Percentiles rank a stretch among this genome's conserved stretches.
Evolutionary conservation across 1,140 invertebrate species (phyloP).

Genomic region (Trichonephila clavata): DNA sequence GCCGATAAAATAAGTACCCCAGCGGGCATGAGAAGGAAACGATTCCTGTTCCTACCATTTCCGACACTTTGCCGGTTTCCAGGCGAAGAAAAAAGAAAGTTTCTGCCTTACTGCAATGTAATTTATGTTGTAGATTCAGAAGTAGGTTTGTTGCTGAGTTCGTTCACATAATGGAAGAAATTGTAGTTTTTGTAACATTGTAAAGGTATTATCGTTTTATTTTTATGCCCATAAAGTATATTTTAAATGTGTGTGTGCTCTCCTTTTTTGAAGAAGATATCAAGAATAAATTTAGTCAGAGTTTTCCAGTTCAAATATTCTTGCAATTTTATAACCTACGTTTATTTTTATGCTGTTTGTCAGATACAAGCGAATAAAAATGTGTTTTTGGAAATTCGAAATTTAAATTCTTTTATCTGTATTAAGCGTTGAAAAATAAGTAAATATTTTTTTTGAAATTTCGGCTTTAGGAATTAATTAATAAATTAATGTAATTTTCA

Average conservation of each 20-base stretch:
- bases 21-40: conserved; percentile 36
- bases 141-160: conserved; percentile 29
- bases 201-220: background rate
- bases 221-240: conserved; percentile 7
- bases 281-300: background rate
- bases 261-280: background rate
- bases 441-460: no score
- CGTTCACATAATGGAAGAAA: background rate
- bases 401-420: no score
- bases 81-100: background rate
- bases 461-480: no score
- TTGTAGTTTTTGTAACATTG: conserved; percentile 7
- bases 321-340: no score
- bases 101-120: conserved; percentile 17
- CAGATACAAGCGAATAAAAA: no score
- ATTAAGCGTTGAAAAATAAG: no score
- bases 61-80: conserved; percentile 20
- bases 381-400: no score
- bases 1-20: conserved; percentile 62
- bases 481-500: no score
- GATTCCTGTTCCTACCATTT: background rate
- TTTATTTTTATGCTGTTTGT: no score
- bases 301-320: no score
- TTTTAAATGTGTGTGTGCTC: background rate
- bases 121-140: conserved; percentile 64